Conservation (phyloP, 2,113 vertebrate genomes). For the Vidua macroura region DNA sequence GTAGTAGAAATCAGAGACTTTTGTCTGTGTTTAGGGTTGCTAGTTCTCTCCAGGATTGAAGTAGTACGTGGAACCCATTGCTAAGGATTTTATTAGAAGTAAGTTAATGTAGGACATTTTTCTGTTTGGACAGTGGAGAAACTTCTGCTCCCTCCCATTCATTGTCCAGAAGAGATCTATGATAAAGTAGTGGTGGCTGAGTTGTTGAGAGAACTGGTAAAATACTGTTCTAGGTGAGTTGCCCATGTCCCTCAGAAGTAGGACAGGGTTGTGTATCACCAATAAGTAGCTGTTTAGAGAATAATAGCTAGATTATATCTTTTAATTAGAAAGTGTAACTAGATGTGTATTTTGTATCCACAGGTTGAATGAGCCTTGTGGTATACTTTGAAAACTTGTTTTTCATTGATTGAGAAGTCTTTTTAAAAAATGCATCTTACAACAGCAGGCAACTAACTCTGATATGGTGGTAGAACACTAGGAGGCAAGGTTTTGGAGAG, state of each 20-base stretch:
- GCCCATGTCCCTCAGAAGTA: background rate
- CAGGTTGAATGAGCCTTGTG: background rate
- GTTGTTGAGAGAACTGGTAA: background rate
- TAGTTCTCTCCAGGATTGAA: background rate
- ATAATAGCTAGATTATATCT: background rate
- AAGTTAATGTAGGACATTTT: background rate
- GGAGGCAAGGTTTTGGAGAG: background rate
- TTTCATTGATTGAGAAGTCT: background rate
- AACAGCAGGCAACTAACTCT: background rate
- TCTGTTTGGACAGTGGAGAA: background rate
- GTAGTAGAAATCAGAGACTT: background rate
- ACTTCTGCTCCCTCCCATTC: background rate
- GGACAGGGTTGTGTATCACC: background rate
- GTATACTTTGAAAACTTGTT: background rate
- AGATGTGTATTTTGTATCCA: background rate
- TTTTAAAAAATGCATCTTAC: background rate
- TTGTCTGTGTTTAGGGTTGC: background rate
- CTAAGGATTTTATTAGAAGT: background rate
- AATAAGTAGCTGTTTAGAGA: background rate
- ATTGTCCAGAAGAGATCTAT: background rate
- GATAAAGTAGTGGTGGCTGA: background rate
- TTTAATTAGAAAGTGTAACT: background rate
- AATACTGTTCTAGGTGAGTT: background rate
- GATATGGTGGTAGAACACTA: rapidly evolving
- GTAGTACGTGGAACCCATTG: background rate